Evolutionary conservation across 23 tunicate genomes (phyloP), one percentile per base, ranked within the genome.

Genomic region (Styela clava): DNA sequence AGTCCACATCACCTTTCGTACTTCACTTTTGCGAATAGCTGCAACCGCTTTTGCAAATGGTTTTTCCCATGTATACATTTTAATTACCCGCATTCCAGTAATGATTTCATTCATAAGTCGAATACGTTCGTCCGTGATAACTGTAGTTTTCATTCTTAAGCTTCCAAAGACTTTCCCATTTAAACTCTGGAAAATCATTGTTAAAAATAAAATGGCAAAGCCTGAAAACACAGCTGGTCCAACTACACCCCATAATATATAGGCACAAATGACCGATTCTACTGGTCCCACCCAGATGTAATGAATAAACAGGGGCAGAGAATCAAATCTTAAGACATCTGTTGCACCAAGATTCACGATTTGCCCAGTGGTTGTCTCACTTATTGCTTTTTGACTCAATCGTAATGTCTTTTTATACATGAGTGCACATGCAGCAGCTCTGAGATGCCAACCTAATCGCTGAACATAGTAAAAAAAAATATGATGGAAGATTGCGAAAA

Each of bases 321-420:
- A 69, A 63, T 96, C 88, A 74, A 74, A 91, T 32, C 94, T 69
- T 27, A 96, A 44, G 2, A 94, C 99, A 85, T 96, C 99, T 19
- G 96, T 91, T 0, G 99, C 74, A 21, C 87, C 86, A 28, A 96
- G 80, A 74, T 96, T 96, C 2, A 96, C 90, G 30, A 96, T 82
- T 69, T 91, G 80, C 32, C 99, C 99, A 31, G 87, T 85, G 19
- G 95, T 83, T 21, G 98, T 94, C 29, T 73, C 62, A 9, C 85
- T 51, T 9, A 88, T 26, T 2, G 93, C 73, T 69, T 74, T 79
- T 34, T 93, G 86, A 64, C 86, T 93, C 33, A 93, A 71, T 28
- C 78, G 73, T 19, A 93, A 56, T 25, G 93, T 88, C 93, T 96
- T 96, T 64, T 96, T 81, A 83, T 87, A 96, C 97, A 96, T 96